Evolutionary conservation across 2,888 invertebrate species (phyloP).

Genomic region (Ophioninae sp.): DNA sequence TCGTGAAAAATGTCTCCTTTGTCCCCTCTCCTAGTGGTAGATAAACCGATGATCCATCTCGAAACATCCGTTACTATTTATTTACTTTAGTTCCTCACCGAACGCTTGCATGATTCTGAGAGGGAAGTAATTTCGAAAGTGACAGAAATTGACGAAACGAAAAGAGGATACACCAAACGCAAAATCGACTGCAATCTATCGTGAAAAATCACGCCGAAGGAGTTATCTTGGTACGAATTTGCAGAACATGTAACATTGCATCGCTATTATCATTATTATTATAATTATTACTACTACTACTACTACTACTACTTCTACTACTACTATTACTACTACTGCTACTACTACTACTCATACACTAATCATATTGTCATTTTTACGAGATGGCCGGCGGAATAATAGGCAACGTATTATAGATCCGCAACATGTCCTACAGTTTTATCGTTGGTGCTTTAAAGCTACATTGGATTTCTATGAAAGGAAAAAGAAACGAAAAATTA

Average conservation of each 20-base stretch:
- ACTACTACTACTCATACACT: conserved; percentile 26
- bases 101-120: conserved; percentile 22
- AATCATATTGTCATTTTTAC: conserved; percentile 34
- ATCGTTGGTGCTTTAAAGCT: conserved; percentile 55
- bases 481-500: conserved; percentile 10
- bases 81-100: conserved; percentile 37
- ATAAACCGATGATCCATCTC: background rate
- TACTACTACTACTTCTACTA: conserved; percentile 2
- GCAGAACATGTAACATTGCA: conserved; percentile 42
- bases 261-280: conserved; percentile 40
- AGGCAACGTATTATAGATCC: conserved; percentile 17
- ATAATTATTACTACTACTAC: conserved; percentile 20
- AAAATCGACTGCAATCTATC: background rate
- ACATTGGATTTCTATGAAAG: conserved; percentile 42
- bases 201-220: background rate
- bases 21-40: background rate
- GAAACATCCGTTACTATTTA: background rate
- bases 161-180: too few relatives aligned
- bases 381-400: conserved; percentile 17
- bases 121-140: background rate
- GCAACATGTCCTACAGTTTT: conserved; percentile 38
- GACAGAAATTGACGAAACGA: background rate
- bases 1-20: conserved; percentile 5
- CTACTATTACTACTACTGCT: background rate
- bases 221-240: conserved; percentile 39